phyloP scores from a whole-genome alignment of 2,797 vertebrate genomes.

The Anableps anableps region DNA sequence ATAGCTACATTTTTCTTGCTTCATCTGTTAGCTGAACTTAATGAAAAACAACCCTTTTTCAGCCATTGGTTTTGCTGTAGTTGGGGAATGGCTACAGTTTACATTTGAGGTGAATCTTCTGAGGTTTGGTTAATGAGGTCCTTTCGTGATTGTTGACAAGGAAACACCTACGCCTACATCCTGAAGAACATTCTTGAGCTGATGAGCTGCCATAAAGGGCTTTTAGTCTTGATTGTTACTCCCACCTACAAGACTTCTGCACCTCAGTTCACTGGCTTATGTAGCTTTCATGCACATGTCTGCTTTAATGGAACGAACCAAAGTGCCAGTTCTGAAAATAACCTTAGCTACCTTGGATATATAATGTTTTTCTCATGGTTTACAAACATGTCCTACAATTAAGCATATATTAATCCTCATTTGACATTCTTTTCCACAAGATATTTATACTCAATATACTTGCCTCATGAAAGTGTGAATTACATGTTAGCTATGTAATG shows the following conservation, averaged over 20 bases:
- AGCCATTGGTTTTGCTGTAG: not conserved
- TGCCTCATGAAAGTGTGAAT: not conserved
- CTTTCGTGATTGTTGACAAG: slow-evolving; percentile 19
- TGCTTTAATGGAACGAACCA: slow-evolving; percentile 4
- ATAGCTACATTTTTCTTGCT: not conserved
- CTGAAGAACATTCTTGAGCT: slow-evolving; percentile 20
- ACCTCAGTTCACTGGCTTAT: slow-evolving; percentile 3
- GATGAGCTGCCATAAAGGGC: slow-evolving; percentile 5
- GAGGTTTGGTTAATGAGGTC: slow-evolving; percentile 13
- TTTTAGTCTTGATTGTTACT: slow-evolving; percentile 8
- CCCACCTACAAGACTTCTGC: slow-evolving; percentile 7
- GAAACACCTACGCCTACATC: slow-evolving; percentile 21
- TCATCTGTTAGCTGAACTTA: slow-evolving; percentile 4
- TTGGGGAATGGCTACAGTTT: slow-evolving; percentile 7
- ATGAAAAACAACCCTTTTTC: not conserved
- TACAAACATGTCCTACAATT: not conserved
- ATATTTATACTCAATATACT: not conserved
- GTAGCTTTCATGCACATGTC: not conserved
- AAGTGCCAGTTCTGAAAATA: slow-evolving; percentile 12
- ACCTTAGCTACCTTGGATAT: not conserved
- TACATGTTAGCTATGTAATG: not conserved
- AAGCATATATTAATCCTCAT: not conserved
- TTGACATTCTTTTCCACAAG: not conserved
- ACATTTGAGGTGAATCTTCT: slow-evolving; percentile 12
- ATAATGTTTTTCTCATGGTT: not conserved